phyloP scores from a whole-genome alignment of 2,888 invertebrate genomes.

The Deroplatys truncata region DNA sequence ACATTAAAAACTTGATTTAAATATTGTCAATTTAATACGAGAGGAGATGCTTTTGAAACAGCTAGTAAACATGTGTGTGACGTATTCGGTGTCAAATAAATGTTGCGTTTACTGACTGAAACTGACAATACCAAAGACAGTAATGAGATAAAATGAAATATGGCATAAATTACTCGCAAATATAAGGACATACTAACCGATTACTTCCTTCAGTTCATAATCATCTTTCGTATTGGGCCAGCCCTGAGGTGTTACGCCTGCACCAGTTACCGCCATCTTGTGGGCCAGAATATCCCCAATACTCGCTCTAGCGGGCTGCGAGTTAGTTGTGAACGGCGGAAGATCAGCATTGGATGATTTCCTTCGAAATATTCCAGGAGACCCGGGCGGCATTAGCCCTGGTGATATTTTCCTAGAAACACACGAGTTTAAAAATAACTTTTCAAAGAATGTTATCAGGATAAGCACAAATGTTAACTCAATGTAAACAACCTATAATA shows the following conservation, averaged over 20 bases:
- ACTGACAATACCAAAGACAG: background rate
- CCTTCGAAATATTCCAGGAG: slow-evolving; percentile 57
- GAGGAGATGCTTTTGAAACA: background rate
- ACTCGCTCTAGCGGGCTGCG: slow-evolving; percentile 35
- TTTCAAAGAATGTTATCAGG: background rate
- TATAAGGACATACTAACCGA: slow-evolving; percentile 60
- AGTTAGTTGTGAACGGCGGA: slow-evolving; percentile 20
- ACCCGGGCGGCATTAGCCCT: slow-evolving; percentile 56
- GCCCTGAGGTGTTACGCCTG: slow-evolving; percentile 38
- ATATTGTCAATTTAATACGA: background rate
- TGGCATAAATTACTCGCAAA: background rate
- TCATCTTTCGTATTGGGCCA: slow-evolving; percentile 92
- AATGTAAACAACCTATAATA: background rate
- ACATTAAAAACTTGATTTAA: background rate
- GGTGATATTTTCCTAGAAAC: slow-evolving; percentile 55
- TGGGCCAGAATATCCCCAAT: slow-evolving; percentile 55
- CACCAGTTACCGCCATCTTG: slow-evolving; percentile 53
- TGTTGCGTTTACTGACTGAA: background rate
- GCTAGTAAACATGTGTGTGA: background rate
- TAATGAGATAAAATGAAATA: background rate
- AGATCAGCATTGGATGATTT: slow-evolving; percentile 44
- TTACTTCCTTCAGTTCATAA: slow-evolving; percentile 90
- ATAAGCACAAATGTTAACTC: background rate
- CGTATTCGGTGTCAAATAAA: background rate
- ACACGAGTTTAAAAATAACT: background rate